Evolutionary conservation across 2,797 vertebrate species (phyloP).

Genomic region (Holocentrus rufus): DNA sequence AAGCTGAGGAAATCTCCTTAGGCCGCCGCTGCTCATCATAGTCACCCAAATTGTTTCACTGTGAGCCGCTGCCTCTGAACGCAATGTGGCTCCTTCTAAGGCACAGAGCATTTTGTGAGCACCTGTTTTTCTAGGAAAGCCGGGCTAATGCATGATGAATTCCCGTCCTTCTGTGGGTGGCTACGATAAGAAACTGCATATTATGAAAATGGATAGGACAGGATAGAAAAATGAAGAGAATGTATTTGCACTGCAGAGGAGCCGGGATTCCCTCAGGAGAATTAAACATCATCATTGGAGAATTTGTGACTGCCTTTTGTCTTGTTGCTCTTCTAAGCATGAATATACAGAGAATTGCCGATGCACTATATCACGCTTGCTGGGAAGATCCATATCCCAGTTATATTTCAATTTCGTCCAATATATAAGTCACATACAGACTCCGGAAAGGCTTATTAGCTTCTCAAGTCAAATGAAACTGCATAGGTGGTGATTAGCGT

Average conservation of each 20-base stretch:
- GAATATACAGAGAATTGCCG: constrained; percentile 27
- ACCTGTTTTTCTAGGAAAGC: constrained; percentile 20
- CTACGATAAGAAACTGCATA: constrained; percentile 45
- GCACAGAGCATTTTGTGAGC: background rate
- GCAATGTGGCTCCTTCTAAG: background rate
- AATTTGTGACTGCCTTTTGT: constrained; percentile 31
- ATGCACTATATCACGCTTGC: constrained; percentile 12
- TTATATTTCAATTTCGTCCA: background rate
- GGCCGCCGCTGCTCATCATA: background rate
- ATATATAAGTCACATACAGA: background rate
- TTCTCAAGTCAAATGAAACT: constrained; percentile 7
- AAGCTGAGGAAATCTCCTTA: background rate
- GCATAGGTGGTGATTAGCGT: background rate
- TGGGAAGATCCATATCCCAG: background rate
- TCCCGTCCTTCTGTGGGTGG: constrained; percentile 15
- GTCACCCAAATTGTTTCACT: background rate
- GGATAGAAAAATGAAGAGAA: constrained; percentile 32
- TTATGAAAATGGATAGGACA: constrained; percentile 44
- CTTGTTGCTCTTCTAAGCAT: constrained; percentile 15
- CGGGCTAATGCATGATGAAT: constrained; percentile 22
- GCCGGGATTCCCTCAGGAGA: constrained; percentile 23
- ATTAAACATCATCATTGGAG: constrained; percentile 30
- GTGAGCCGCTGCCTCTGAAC: background rate
- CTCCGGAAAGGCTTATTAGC: constrained; percentile 5
- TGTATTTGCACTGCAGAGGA: constrained; percentile 30